These are phyloP conservation scores for Numenius phaeopus DNA, from an alignment of 2,797 vertebrate genomes.

Conservation along the genomic window DNA sequence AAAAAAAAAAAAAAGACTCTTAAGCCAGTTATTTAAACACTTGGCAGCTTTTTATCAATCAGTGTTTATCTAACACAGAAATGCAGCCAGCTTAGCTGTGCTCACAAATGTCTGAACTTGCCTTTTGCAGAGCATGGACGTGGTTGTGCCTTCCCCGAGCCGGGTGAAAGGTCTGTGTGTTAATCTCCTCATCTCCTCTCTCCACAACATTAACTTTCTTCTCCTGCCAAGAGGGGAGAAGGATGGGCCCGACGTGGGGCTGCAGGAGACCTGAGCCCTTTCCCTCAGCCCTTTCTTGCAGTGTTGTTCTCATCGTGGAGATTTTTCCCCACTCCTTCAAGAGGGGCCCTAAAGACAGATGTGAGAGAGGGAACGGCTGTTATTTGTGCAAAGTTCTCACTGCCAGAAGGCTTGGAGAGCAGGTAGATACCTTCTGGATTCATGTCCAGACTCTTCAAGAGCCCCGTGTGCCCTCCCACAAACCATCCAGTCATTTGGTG, in stretches of 20 bases:
- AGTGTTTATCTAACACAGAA: not conserved
- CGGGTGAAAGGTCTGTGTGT: not conserved
- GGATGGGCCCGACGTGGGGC: not conserved
- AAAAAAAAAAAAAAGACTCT: not conserved
- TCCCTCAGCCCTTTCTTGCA: not conserved
- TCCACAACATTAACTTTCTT: not conserved
- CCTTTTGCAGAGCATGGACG: not conserved
- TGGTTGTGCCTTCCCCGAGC: not conserved
- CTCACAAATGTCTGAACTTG: not conserved
- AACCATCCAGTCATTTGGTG: not conserved
- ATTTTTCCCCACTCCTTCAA: not conserved
- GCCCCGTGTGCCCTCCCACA: not conserved
- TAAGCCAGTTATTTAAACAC: not conserved
- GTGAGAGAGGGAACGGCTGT: not conserved
- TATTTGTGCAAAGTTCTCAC: not conserved
- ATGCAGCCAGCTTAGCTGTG: not conserved
- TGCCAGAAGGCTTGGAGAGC: not conserved
- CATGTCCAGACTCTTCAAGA: not conserved
- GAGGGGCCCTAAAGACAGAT: not conserved
- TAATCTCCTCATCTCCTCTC: not conserved
- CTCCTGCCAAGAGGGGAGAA: not conserved
- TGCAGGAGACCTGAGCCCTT: not conserved
- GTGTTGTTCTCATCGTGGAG: not conserved
- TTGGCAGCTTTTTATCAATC: not conserved
- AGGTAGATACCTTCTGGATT: not conserved